Evolutionary conservation across 2,888 invertebrate genomes (phyloP).

Genomic region (Orthonevra nobilis): DNA sequence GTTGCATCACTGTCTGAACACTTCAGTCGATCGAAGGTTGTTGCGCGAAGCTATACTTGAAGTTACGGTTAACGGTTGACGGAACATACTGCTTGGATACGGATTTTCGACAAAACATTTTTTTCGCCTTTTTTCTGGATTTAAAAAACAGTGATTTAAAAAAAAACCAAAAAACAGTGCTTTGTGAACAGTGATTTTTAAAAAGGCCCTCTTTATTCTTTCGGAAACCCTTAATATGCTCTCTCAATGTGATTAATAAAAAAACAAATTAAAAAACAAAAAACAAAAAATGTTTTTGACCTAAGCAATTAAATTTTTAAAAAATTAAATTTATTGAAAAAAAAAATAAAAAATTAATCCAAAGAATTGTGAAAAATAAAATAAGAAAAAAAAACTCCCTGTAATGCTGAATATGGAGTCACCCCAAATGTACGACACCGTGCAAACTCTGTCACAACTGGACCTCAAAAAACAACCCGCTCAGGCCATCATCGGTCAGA

Average conservation of each 20-base stretch:
- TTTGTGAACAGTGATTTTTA: constrained; percentile 30
- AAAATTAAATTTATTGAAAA: too few relatives aligned
- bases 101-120: constrained; percentile 22
- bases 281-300: constrained; percentile 50
- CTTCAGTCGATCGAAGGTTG: constrained; percentile 80
- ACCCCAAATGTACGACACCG: constrained; percentile 81
- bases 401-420: constrained; percentile 80
- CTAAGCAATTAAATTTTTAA: constrained; percentile 14
- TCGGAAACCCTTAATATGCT: too few relatives aligned
- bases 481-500: constrained; percentile 79
- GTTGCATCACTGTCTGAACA: constrained; percentile 81
- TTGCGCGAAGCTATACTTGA: constrained; percentile 74
- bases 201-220: too few relatives aligned
- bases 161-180: constrained; percentile 31
- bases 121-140: background rate
- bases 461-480: constrained; percentile 80
- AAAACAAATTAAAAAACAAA: constrained; percentile 12
- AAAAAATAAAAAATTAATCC: constrained; percentile 1
- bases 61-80: constrained; percentile 35
- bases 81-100: constrained; percentile 31
- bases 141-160: constrained; percentile 15
- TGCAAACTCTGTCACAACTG: constrained; percentile 80
- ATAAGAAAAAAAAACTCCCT: constrained; percentile 36
- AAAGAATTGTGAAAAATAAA: constrained; percentile 36
- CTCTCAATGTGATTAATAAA: constrained; percentile 52